Evolutionary conservation across 2,888 invertebrate genomes (phyloP).

Genomic region (Tenthredo livida): DNA sequence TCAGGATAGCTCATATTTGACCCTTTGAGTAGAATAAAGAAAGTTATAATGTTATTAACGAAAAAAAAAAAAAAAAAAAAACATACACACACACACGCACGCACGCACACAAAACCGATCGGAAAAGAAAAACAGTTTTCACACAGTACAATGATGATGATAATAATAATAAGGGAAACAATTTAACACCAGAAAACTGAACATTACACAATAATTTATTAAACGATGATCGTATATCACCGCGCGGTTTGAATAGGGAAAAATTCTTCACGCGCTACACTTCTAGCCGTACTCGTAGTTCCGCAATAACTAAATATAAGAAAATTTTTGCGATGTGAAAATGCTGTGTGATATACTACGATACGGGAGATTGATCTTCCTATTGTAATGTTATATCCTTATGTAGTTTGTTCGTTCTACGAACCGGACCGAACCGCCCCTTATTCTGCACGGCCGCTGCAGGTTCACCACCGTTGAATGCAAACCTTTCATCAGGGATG

Average conservation of each 20-base stretch:
- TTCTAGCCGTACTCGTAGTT: neutral
- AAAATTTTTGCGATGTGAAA: neutral
- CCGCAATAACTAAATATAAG: neutral
- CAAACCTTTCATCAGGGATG: neutral
- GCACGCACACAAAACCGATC: neutral
- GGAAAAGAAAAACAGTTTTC: neutral
- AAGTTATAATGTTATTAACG: neutral
- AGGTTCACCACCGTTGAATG: neutral
- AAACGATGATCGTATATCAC: neutral
- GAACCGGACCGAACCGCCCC: slow-evolving; percentile 13
- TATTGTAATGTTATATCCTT: neutral
- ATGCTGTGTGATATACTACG: neutral
- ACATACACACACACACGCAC: too few species aligned
- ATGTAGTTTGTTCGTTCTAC: neutral
- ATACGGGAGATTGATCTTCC: too few species aligned
- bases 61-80: neutral
- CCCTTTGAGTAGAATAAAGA: slow-evolving; percentile 51
- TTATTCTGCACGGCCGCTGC: neutral
- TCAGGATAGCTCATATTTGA: slow-evolving; percentile 76
- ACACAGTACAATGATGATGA: neutral
- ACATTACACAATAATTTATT: neutral
- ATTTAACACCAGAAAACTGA: neutral
- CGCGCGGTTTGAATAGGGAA: neutral
- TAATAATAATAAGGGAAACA: neutral
- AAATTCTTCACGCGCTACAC: neutral